Conservation (phyloP, 1,140 invertebrate species). For the Drosophila elegans region DNA sequence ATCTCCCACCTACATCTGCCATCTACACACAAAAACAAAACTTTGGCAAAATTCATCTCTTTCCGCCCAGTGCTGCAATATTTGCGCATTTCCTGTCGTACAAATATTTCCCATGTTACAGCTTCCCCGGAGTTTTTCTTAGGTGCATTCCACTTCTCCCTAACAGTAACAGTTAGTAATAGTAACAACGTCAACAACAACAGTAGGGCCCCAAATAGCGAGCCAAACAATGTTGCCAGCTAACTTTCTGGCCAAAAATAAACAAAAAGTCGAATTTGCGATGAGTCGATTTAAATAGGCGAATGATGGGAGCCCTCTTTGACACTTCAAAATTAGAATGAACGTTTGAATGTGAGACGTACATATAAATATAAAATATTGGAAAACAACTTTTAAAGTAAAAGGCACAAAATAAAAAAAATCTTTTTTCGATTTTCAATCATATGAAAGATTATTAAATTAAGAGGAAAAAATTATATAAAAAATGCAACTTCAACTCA, state of each 20-base stretch:
- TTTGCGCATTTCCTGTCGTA: conserved; percentile 79
- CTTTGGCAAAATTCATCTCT: conserved; percentile 39
- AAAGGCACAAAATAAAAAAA: no score
- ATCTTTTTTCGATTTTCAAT: no score
- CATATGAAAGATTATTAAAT: no score
- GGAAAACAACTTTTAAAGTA: no score
- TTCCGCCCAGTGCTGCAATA: conserved; percentile 48
- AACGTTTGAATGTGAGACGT: no score
- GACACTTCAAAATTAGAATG: not conserved
- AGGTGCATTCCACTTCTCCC: conserved; percentile 38
- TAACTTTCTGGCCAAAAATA: conserved; percentile 63
- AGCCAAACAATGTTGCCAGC: conserved; percentile 64
- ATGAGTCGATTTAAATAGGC: not conserved
- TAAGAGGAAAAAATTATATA: no score
- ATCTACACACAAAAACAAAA: conserved; percentile 23
- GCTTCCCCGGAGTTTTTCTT: conserved; percentile 54
- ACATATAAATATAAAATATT: no score
- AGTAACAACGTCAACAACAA: conserved; percentile 34
- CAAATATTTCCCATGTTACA: conserved; percentile 78
- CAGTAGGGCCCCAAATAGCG: conserved; percentile 7
- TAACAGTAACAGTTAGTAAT: conserved; percentile 16
- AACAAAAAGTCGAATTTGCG: conserved; percentile 51
- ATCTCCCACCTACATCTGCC: conserved; percentile 34
- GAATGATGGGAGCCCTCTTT: conserved; percentile 1
- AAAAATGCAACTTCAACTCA: no score